Evolutionary conservation across 2,888 invertebrate genomes (phyloP), one percentile per base, ranked within the genome.

Genomic region (Tanytarsus gracilentus): DNA sequence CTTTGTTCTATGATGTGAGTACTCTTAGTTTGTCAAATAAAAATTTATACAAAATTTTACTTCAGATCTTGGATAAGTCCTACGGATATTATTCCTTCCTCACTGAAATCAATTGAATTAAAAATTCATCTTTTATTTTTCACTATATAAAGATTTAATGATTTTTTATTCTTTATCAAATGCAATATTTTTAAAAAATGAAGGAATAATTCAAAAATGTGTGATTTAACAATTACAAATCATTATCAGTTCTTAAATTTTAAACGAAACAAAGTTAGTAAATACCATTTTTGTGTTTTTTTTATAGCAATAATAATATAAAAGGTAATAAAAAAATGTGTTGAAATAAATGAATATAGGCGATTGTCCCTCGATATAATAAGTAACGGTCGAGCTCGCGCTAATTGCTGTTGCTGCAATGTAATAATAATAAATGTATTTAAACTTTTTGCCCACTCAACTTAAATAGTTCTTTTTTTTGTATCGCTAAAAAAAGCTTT

Each of bases 261-360:
- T 44, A 44, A 40, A 14, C 21, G 21, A 33, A 33, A 18, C 11
- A 36, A 58, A 30, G 58, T 58, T 58, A 58, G 58, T 58, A 48
- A 58, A 58, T 58, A 58, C 58, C 58, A 27, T 48, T 55, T 55
- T 21, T 14, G 18, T 44, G n/a, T n/a, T n/a, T n/a, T n/a, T n/a
- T n/a, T n/a, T n/a, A n/a, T n/a, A n/a, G n/a, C 44, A 44, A 44
- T 44, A 44, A 21, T 44, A 21, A 44, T 44, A 5, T n/a, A n/a
- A n/a, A n/a, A n/a, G n/a, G 5, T 44, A 44, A 44, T 18, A 21
- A 44, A 44, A 44, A 44, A 16, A 16, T 16, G 40, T 40, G 18
- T 44, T n/a, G n/a, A 7, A 14, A 16, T 36, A 16, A 14, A 7
- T 36, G 11, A 14, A 9, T 36, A 36, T 44, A 44, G 23, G 44